Conservation (phyloP, 1,140 invertebrate species). For the Trigoniulus corallinus region DNA sequence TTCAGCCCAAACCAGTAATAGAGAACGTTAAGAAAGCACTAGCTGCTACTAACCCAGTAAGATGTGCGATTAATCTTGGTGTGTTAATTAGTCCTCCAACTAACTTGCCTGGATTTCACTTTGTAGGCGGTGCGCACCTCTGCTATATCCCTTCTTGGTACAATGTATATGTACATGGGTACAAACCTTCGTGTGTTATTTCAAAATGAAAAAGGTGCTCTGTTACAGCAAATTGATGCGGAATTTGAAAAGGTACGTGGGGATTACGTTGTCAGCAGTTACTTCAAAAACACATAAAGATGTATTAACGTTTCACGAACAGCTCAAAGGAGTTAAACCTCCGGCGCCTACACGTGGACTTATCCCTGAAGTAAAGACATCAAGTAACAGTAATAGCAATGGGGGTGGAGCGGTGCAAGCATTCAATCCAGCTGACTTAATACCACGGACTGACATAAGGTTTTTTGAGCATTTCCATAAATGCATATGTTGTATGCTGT, state of each 20-base stretch:
- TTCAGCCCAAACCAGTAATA: constrained; percentile 61
- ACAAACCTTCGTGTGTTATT: constrained; percentile 52
- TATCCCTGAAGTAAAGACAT: constrained; percentile 14
- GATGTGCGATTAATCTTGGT: constrained; percentile 8
- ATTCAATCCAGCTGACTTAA: constrained; percentile 42
- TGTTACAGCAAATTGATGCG: constrained; percentile 67
- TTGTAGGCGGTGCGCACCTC: constrained; percentile 47
- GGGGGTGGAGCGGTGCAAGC: constrained; percentile 32
- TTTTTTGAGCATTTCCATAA: constrained; percentile 4
- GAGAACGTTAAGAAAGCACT: constrained; percentile 67
- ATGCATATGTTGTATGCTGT: background rate
- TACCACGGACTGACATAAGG: constrained; percentile 59
- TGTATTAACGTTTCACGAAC: background rate
- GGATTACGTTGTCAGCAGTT: background rate
- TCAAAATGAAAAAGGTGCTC: constrained; percentile 67
- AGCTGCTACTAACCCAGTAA: constrained; percentile 56
- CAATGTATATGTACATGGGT: constrained; percentile 67
- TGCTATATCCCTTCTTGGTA: constrained; percentile 46
- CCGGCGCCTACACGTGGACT: constrained; percentile 49
- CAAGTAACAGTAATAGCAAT: constrained; percentile 29
- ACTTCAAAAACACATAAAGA: background rate
- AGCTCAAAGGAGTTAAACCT: constrained; percentile 38
- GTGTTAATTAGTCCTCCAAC: background rate
- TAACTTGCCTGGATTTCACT: background rate
- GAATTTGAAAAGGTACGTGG: constrained; percentile 58